phyloP scores from a whole-genome alignment of 2,888 invertebrate species.

The Torymus texanus region DNA sequence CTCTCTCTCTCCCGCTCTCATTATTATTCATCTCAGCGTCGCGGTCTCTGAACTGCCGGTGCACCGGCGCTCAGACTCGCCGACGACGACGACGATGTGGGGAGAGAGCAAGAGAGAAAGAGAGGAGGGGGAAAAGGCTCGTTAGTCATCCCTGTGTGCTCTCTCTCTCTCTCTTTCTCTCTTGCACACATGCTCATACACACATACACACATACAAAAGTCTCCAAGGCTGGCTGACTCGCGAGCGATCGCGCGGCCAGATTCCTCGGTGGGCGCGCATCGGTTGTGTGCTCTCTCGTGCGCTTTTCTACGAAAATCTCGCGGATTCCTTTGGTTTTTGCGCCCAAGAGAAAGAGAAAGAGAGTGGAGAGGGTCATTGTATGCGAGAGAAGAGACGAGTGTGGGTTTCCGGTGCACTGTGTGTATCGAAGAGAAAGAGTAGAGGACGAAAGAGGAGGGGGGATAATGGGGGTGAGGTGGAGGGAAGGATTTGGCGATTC shows the following conservation, averaged over 20 bases:
- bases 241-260: conserved; percentile 34
- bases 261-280: conserved; percentile 30
- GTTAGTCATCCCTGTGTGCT: conserved; percentile 50
- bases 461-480: no score
- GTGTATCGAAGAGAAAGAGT: no score
- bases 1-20: conserved; percentile 55
- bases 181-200: neutral
- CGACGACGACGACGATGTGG: conserved; percentile 32
- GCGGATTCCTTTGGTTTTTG: no score
- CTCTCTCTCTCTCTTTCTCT: conserved; percentile 24
- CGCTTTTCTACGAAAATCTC: no score
- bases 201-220: neutral
- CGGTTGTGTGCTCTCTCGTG: neutral
- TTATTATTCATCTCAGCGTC: conserved; percentile 66
- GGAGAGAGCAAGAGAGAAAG: conserved; percentile 12
- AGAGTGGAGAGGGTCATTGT: neutral
- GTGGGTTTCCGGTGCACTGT: no score
- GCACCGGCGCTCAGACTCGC: conserved; percentile 38
- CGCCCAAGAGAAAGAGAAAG: no score
- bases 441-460: no score
- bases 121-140: conserved; percentile 35
- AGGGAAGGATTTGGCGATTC: no score
- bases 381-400: neutral
- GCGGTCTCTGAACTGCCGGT: conserved; percentile 52
- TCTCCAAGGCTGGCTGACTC: conserved; percentile 25